These are phyloP conservation scores for Eumaeus atala DNA, from an alignment of 1,140 invertebrate species.

Conservation along the genomic window DNA sequence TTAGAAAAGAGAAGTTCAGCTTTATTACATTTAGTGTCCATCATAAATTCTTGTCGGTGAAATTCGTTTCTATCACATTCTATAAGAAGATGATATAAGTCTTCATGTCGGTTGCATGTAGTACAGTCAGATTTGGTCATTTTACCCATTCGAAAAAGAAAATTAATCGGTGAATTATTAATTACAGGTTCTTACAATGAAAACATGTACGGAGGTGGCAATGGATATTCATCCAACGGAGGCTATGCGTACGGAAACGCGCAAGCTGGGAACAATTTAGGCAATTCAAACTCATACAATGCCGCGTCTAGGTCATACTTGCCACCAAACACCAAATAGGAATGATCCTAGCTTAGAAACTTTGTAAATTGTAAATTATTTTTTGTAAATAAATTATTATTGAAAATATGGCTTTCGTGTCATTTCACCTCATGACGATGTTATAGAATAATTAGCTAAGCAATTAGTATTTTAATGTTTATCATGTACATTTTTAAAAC, in stretches of 20 bases:
- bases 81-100: too few species aligned
- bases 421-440: background rate
- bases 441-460: background rate
- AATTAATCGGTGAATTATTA: too few species aligned
- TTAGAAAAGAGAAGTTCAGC: too few species aligned
- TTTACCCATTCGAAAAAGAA: too few species aligned
- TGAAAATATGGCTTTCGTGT: background rate
- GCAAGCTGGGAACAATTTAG: background rate
- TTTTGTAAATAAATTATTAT: slow-evolving; percentile 7
- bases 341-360: background rate
- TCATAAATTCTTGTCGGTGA: too few species aligned
- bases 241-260: background rate
- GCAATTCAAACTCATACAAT: background rate
- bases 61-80: too few species aligned
- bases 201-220: background rate
- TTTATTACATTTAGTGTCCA: too few species aligned
- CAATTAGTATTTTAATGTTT: too few species aligned
- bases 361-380: background rate
- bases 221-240: background rate
- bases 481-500: too few species aligned
- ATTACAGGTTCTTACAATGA: slow-evolving; percentile 6
- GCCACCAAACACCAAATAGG: background rate
- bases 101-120: too few species aligned
- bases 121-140: too few species aligned
- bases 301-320: background rate